Evolutionary conservation across 2,113 vertebrate species (phyloP), one percentile per base, ranked within the genome.

Genomic region (Lutjanus erythropterus): DNA sequence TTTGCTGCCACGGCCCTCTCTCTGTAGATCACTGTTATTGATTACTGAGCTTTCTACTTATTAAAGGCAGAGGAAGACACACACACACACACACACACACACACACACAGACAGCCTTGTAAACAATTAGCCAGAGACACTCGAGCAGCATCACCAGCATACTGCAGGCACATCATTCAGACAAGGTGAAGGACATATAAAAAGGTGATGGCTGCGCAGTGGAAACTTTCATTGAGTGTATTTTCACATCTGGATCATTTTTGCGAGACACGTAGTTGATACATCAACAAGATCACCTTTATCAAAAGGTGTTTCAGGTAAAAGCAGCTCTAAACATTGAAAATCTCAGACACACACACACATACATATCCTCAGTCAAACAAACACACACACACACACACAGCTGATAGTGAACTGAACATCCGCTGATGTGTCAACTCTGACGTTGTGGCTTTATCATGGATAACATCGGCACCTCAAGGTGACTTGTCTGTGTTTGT

Each of bases 371-470:
- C n/a, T n/a, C 66, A 49, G 59, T 5, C n/a, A 42, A 0, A 71
- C 27, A 65, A 9, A 62, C 60, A 80, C n/a, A 62, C 67, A 18
- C n/a, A 37, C 62, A 25, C 23, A 31, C 27, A 70, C 23, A n/a
- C 68, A 47, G 60, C 81, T 84, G 89, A 91, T 86, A 88, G 64
- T 6, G 69, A 65, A 74, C 69, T 75, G 75, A 84, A 92, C 78
- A 91, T 89, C 89, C 81, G 0, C 66, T 90, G 89, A 88, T 91
- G 75, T 91, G 89, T 90, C 83, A 92, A 90, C 89, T 33, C 3
- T 21, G 59, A 50, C 59, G 72, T 78, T 64, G n/a, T 10, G 27
- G 52, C n/a, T 35, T 71, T 55, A 56, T 67, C 62, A 1, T 1
- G 9, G 44, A 27, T 11, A 0, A 7, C 7, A 9, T n/a, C n/a